A percentile compares a stretch with the other conserved stretches of the same genome.
These are phyloP conservation scores for Anagrus nilaparvatae DNA, from an alignment of 1,140 invertebrate genomes.

Conservation along the genomic window DNA sequence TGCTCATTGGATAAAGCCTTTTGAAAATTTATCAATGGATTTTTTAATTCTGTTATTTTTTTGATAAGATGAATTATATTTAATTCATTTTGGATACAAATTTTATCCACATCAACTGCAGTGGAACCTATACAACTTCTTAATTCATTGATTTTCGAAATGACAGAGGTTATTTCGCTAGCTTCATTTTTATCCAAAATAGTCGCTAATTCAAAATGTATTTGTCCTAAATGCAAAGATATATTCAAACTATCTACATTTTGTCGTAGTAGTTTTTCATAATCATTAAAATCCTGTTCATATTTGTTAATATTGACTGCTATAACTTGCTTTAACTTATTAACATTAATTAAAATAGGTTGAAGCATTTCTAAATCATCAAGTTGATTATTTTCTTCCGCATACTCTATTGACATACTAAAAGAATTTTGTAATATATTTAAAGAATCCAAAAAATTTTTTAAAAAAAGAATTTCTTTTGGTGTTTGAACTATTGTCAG, in stretches of 20 bases:
- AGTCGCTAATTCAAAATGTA: slow-evolving; percentile 26
- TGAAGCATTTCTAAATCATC: slow-evolving; percentile 15
- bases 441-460: slow-evolving; percentile 22
- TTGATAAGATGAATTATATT: slow-evolving; percentile 20
- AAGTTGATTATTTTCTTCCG: too few relatives aligned
- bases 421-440: slow-evolving; percentile 25
- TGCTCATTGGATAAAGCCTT: slow-evolving; percentile 26
- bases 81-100: slow-evolving; percentile 15
- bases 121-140: slow-evolving; percentile 22
- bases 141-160: slow-evolving; percentile 25
- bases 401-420: too few relatives aligned
- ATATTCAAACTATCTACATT: slow-evolving; percentile 20
- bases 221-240: slow-evolving; percentile 21
- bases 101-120: slow-evolving; percentile 19
- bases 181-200: slow-evolving; percentile 22
- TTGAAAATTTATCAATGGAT: slow-evolving; percentile 27
- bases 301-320: too few relatives aligned
- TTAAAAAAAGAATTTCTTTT: slow-evolving; percentile 21
- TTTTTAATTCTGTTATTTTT: slow-evolving; percentile 25
- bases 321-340: slow-evolving; percentile 26
- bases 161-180: slow-evolving; percentile 14
- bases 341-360: slow-evolving; percentile 20
- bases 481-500: slow-evolving; percentile 17
- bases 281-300: too few relatives aligned
- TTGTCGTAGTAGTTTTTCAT: too few relatives aligned